These are phyloP conservation scores for Ennomos fuscantarius DNA, from an alignment of 2,888 invertebrate species.

Conservation along the genomic window DNA sequence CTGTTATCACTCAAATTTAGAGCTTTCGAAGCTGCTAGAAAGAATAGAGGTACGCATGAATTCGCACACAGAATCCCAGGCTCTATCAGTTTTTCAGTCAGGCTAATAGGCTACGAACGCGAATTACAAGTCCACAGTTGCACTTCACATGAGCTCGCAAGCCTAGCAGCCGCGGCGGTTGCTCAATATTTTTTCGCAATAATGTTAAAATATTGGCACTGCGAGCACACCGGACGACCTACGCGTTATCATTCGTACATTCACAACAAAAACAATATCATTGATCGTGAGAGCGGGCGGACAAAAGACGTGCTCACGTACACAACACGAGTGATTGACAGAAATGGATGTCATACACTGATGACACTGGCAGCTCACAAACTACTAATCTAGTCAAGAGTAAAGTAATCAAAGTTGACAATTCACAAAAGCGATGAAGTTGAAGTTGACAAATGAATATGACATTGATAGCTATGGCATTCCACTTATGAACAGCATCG, in stretches of 20 bases:
- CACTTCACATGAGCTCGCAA: constrained; percentile 17
- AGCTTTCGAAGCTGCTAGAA: constrained; percentile 53
- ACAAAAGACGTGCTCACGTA: constrained; percentile 38
- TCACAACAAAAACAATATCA: constrained; percentile 79
- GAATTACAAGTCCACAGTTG: constrained; percentile 32
- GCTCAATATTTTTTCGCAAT: constrained; percentile 55
- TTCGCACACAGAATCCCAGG: constrained; percentile 56
- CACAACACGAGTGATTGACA: constrained; percentile 37
- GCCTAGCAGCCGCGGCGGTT: constrained; percentile 42
- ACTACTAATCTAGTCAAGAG: too few species aligned
- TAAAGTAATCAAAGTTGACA: too few species aligned
- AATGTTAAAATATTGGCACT: constrained; percentile 52
- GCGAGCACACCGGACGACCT: constrained; percentile 38
- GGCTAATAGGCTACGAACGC: constrained; percentile 52
- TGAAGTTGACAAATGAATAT: too few species aligned
- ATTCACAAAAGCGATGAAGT: too few species aligned
- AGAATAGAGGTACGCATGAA: constrained; percentile 56
- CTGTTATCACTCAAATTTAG: constrained; percentile 50
- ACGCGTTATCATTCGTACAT: constrained; percentile 53
- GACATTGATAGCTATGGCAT: too few species aligned
- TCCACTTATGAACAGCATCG: too few species aligned
- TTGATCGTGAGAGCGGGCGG: constrained; percentile 60
- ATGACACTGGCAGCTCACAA: constrained; percentile 10
- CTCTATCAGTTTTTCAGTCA: constrained; percentile 55
- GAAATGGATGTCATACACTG: constrained; percentile 28